Evolutionary conservation across 1,140 invertebrate genomes (phyloP), one percentile per base, ranked within the genome.

Genomic region (Probaryconus sp.): DNA sequence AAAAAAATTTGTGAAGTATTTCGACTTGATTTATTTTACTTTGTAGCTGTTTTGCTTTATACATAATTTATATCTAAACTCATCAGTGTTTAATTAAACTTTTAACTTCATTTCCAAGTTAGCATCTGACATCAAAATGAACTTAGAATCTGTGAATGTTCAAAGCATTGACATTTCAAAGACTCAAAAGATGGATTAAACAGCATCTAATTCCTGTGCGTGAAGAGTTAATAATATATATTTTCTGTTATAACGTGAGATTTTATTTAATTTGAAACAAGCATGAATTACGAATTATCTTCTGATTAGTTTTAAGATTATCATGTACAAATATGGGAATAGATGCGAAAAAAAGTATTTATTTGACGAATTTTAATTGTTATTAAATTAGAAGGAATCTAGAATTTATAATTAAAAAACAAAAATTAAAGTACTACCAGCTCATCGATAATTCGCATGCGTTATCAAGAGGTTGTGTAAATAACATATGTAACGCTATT

Each of bases 401-500:
- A n/a, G n/a, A n/a, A n/a, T n/a, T n/a, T n/a, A n/a, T n/a, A n/a
- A n/a, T n/a, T n/a, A n/a, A 42, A 20, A 13, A 9, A 4, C 13
- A 20, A 6, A 53, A 35, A 60, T 48, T 60, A 42, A 48, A 63
- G 37, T 61, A 42, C 16, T 63, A 64, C 63, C 64, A 74, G 71
- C 56, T 68, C 35, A 64, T 74, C 63, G 63, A 68, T 68, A 45
- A 64, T 74, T 74, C 40, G 56, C 63, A 67, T 38, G 71, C 55
- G 71, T 68, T 74, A 68, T 67, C 56, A 68, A 68, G 53, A 64
- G 43, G 48, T 70, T 70, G 47, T 76, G 73, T 76, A 76, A 70
- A 76, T 75, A 69, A 73, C 61, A 65, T 65, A 70, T 55, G 60
- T 67, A 68, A 74, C 58, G 71, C 64, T 75, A 75, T 75, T 75